These are phyloP conservation scores for Epizoanthus scotinus DNA, from an alignment of 92 coral and sea anemone genomes.

Conservation along the genomic window DNA sequence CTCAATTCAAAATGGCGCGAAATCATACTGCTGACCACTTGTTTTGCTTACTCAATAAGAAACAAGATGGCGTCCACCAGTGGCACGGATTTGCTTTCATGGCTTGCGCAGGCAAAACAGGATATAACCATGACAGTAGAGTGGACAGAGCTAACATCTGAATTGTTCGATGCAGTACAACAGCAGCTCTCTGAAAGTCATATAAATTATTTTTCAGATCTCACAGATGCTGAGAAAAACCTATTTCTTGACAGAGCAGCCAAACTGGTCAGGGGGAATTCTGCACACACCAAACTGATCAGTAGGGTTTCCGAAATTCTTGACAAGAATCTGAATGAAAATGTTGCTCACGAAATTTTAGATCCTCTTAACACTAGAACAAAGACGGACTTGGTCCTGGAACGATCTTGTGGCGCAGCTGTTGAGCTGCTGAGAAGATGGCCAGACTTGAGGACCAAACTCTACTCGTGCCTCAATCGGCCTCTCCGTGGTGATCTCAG, in stretches of 20 bases:
- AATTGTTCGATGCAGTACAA: conserved; percentile 78
- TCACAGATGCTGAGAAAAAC: conserved; percentile 78
- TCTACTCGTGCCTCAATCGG: conserved; percentile 71
- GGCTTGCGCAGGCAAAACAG: conserved; percentile 75
- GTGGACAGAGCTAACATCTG: conserved; percentile 76
- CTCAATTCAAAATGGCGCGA: conserved; percentile 91
- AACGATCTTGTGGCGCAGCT: conserved; percentile 60
- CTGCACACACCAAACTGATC: conserved; percentile 56
- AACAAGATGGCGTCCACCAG: conserved; percentile 73
- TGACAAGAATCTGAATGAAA: conserved; percentile 73
- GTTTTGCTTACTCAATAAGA: conserved; percentile 53
- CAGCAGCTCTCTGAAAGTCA: conserved; percentile 84
- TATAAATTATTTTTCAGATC: conserved; percentile 79
- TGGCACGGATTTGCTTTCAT: conserved; percentile 42
- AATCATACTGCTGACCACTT: conserved; percentile 53
- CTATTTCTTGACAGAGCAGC: conserved; percentile 87
- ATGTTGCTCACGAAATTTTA: conserved; percentile 52
- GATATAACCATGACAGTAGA: conserved; percentile 69
- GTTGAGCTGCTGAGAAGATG: conserved; percentile 70
- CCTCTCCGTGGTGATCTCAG: conserved; percentile 71
- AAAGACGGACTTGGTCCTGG: conserved; percentile 71
- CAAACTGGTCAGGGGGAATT: conserved; percentile 66
- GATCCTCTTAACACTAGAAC: conserved; percentile 63
- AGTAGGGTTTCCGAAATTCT: conserved; percentile 63
- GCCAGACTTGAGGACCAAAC: conserved; percentile 72